Conservation (phyloP, 2,888 invertebrate genomes). For the Arrhopalites spinosus region DNA sequence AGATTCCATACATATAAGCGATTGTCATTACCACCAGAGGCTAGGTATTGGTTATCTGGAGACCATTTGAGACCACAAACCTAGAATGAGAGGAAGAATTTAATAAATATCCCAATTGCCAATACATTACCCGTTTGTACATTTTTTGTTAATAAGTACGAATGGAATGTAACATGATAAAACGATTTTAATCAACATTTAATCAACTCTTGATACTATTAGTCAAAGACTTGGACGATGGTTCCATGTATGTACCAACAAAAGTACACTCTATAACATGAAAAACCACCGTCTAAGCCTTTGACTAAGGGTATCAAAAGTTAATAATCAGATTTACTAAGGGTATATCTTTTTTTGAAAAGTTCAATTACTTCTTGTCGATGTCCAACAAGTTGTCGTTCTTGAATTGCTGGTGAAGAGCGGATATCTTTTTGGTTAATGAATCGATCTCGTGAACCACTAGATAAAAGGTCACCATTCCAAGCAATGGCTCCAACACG, state of each 20-base stretch:
- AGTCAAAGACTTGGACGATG: background rate
- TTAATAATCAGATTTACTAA: too few species aligned
- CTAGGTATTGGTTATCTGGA: constrained; percentile 94
- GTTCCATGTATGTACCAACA: too few species aligned
- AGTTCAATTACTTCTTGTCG: constrained; percentile 81
- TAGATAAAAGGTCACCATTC: constrained; percentile 93
- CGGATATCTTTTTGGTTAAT: constrained; percentile 94
- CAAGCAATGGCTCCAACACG: constrained; percentile 92
- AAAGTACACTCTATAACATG: too few species aligned
- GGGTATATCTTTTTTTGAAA: too few species aligned
- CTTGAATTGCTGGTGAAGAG: constrained; percentile 74
- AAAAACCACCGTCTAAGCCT: too few species aligned
- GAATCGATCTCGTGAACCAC: constrained; percentile 90
- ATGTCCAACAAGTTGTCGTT: constrained; percentile 85
- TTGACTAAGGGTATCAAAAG: background rate
- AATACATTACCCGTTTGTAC: background rate
- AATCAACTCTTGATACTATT: too few species aligned
- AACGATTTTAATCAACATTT: too few species aligned
- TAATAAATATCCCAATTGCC: background rate
- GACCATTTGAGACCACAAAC: constrained; percentile 97
- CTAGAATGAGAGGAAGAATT: constrained; percentile 57
- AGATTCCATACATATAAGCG: constrained; percentile 89
- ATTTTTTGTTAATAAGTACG: too few species aligned
- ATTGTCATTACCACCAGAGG: constrained; percentile 98
- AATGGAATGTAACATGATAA: too few species aligned